Percentiles rank a stretch among this genome's conserved stretches.
Conservation (phyloP, 2,113 vertebrate species). For the Albula glossodonta region DNA sequence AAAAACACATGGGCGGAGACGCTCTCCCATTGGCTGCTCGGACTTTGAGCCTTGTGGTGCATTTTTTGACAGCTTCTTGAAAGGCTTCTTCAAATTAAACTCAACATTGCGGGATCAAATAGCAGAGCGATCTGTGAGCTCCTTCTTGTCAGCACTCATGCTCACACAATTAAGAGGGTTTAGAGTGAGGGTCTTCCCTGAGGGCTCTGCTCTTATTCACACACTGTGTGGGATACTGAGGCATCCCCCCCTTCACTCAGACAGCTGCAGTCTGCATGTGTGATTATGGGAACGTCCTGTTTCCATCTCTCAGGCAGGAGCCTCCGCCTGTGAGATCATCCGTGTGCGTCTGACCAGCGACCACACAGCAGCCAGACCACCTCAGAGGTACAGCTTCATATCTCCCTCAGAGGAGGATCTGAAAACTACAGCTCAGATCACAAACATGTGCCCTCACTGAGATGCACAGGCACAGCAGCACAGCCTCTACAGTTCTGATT, state of each 20-base stretch:
- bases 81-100: not conserved
- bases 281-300: too few species aligned
- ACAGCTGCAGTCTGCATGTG: not conserved
- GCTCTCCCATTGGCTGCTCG: too few species aligned
- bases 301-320: too few species aligned
- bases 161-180: not conserved
- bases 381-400: not conserved
- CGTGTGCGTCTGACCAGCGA: too few species aligned
- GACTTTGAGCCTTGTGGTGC: not conserved
- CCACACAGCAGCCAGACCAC: not conserved
- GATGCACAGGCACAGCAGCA: not conserved
- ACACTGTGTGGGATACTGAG: not conserved
- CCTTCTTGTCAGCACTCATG: not conserved
- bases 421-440: not conserved
- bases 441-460: not conserved
- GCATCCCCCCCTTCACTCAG: not conserved
- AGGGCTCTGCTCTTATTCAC: not conserved
- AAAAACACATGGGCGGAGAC: too few species aligned
- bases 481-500: not conserved
- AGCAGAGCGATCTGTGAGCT: not conserved
- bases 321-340: too few species aligned
- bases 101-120: not conserved
- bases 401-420: not conserved
- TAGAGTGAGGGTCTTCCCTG: constrained; percentile 8
- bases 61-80: not conserved